Evolutionary conservation across 2,113 vertebrate genomes (phyloP), one percentile per base, ranked within the genome.

Genomic region (Cisticola juncidis): DNA sequence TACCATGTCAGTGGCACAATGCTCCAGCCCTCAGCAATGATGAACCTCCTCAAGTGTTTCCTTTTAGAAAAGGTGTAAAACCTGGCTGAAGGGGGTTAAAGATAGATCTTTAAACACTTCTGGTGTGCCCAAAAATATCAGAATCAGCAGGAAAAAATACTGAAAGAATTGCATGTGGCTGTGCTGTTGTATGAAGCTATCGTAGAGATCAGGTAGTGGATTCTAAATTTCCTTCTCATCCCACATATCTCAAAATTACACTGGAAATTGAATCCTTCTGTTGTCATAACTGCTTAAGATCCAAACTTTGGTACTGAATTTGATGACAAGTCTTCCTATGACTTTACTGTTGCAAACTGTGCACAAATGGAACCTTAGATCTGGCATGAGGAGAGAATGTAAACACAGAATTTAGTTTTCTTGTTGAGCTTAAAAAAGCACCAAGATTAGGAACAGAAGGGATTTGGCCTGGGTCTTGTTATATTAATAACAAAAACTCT

Each of bases 181-280:
- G 0, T 68, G 50, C 24, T 0, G 0, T 40, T 54, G 6, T 7
- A 45, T 57, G 50, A 65, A 90, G n/a, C 48, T 26, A 12, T 33
- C 1, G 6, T 64, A 18, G 14, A 69, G 22, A 53, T 29, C 19
- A 53, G 26, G 26, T 56, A 0, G 0, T 62, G 15, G 36, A 25
- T 45, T 65, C 17, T 40, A 9, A 77, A 56, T 70, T 81, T 29
- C 9, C 10, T 73, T 78, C 51, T 57, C 31, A 45, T 78, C 68
- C 40, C 1, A 0, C 20, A 2, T 57, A 33, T 72, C n/a, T 86
- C 22, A 88, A 51, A 22, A 64, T 82, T 25, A 45, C 17, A 15
- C 11, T 45, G 36, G 38, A 69, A 58, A 36, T 21, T 8, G 29
- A 47, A 57, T 61, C 10, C 18, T 10, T 35, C 50, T 53, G 5